A percentile compares a stretch with the other conserved stretches of the same genome.
These are phyloP conservation scores for Suillia variegata DNA, from an alignment of 2,888 invertebrate genomes.

Conservation along the genomic window DNA sequence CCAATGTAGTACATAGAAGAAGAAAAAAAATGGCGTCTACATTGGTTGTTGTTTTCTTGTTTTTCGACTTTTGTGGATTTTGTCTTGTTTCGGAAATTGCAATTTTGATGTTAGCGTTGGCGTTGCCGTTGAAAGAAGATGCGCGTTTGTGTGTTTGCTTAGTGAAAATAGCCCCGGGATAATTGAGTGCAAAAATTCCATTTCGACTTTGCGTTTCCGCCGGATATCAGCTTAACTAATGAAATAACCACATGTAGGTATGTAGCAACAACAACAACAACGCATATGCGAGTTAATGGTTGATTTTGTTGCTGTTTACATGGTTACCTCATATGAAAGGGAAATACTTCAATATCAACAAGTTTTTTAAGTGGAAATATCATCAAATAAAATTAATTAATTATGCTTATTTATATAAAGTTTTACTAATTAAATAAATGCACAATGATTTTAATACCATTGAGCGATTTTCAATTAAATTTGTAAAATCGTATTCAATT, in stretches of 20 bases:
- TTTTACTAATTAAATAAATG: too few species aligned
- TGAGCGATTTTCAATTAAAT: too few species aligned
- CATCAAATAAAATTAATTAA: too few species aligned
- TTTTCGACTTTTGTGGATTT: background rate
- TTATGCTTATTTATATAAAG: too few species aligned
- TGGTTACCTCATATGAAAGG: too few species aligned
- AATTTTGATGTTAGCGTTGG: too few species aligned
- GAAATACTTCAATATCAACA: too few species aligned
- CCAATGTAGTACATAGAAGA: too few species aligned
- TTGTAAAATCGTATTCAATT: too few species aligned
- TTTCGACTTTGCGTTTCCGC: background rate
- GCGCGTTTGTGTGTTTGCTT: slow-evolving; percentile 33
- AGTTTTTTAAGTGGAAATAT: too few species aligned
- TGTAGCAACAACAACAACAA: background rate
- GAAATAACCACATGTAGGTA: background rate
- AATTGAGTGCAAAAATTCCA: slow-evolving; percentile 36
- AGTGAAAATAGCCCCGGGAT: slow-evolving; percentile 46
- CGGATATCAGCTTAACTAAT: slow-evolving; percentile 5
- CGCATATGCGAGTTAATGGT: background rate
- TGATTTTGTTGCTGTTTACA: too few species aligned
- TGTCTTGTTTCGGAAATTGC: background rate
- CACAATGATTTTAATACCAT: too few species aligned
- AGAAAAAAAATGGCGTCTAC: background rate
- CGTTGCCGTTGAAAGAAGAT: background rate
- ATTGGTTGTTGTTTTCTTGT: background rate